These are phyloP conservation scores for Cheiracanthium punctorium DNA, from an alignment of 2,888 invertebrate species.

Conservation along the genomic window DNA sequence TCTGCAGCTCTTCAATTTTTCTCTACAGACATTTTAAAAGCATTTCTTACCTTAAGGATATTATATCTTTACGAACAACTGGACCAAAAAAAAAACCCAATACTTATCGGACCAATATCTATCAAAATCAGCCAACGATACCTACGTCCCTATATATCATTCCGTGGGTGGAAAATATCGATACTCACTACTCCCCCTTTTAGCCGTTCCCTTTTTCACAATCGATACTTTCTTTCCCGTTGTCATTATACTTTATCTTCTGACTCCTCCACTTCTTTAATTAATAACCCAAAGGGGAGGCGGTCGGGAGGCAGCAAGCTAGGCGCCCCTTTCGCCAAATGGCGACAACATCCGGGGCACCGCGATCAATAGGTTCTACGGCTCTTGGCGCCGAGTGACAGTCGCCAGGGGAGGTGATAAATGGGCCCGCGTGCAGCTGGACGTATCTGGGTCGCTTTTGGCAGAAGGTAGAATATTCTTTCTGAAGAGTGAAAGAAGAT, in stretches of 20 bases:
- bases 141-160: constrained; percentile 12
- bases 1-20: too few relatives aligned
- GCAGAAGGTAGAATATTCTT: background rate
- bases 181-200: constrained; percentile 9
- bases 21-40: too few relatives aligned
- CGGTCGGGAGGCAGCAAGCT: too few relatives aligned
- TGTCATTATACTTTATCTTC: constrained; percentile 17
- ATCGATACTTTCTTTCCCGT: constrained; percentile 35
- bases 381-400: background rate
- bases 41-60: background rate
- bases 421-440: background rate
- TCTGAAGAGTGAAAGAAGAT: background rate
- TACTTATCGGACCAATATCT: constrained; percentile 20
- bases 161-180: constrained; percentile 37
- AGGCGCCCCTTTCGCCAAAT: constrained; percentile 51
- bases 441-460: background rate
- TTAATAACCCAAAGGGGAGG: constrained; percentile 45
- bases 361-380: background rate
- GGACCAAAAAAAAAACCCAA: background rate
- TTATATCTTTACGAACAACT: background rate
- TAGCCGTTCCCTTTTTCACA: constrained; percentile 2
- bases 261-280: constrained; percentile 54
- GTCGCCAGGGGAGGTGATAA: constrained; percentile 7
- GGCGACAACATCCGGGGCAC: constrained; percentile 64
- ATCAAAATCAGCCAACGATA: constrained; percentile 24